Evolutionary conservation across 2,888 invertebrate species (phyloP), one percentile per base, ranked within the genome.

Genomic region (Athalia cordata): DNA sequence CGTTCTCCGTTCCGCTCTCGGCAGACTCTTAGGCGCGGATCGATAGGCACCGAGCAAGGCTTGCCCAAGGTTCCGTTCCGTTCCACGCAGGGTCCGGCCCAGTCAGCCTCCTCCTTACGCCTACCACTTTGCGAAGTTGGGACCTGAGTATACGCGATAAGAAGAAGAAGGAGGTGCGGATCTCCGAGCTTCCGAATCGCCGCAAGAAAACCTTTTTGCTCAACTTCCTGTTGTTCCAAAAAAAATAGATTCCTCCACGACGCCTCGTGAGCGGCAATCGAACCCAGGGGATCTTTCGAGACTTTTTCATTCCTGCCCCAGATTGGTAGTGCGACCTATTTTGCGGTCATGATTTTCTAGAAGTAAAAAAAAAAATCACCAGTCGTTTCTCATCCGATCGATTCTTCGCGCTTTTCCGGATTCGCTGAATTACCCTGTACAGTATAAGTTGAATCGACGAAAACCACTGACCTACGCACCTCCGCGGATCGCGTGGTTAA

Each of bases 11-110:
- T 68, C 68, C 29, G 55, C 55, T 72, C 72, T 81, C 83, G 82
- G 83, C 83, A 84, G 87, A 80, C 86, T 88, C 88, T 89, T 86
- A 87, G 86, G 85, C 85, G 87, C 86, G 86, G 89, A 89, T 89
- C 89, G 89, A 89, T 89, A 89, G 88, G 87, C 75, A 75, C 43
- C 66, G 86, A 89, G 86, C 89, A 85, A 87, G 87, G 86, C 87
- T 87, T 83, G 85, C 86, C 86, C 75, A 59, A 62, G 47, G 75
- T 62, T 62, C 85, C 68, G 70, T 65, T 68, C 64, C 52, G 65
- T 70, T 68, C 76, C 75, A 79, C 75, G 66, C 68, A 70, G 72
- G 59, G 72, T 70, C 74, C 75, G 50, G 78, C 72, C 74, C 50
- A 66, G 45, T 61, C 65, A 47, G 77, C 67, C 50, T 59, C 62